Percentiles rank a stretch among this genome's conserved stretches.
phyloP scores from a whole-genome alignment of 2,113 vertebrate genomes.

The Grammomys dolichurus region DNA sequence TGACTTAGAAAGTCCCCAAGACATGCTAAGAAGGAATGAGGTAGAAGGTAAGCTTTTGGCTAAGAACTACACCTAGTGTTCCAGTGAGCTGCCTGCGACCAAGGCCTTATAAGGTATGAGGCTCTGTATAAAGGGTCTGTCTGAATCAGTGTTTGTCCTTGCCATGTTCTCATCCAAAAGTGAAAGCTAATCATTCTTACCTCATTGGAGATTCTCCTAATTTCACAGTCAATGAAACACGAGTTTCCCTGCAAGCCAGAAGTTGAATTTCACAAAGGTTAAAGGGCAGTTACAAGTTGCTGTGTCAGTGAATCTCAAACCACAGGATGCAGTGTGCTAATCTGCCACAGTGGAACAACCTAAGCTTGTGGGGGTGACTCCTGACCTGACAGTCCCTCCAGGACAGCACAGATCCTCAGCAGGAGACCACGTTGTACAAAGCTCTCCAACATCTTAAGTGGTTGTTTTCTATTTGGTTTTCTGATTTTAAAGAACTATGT shows the following conservation, averaged over 20 bases:
- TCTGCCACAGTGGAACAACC: constrained; percentile 39
- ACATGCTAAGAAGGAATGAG: not conserved
- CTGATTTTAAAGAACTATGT: not conserved
- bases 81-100: not conserved
- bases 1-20: constrained; percentile 51
- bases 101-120: constrained; percentile 12
- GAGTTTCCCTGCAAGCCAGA: constrained; percentile 62
- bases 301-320: constrained; percentile 70
- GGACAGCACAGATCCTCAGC: not conserved
- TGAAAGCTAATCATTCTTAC: constrained; percentile 80
- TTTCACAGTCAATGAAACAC: constrained; percentile 83
- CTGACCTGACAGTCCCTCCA: not conserved
- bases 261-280: constrained; percentile 75
- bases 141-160: constrained; percentile 69
- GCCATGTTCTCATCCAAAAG: constrained; percentile 74
- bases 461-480: not conserved
- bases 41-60: not conserved
- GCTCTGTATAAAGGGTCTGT: constrained; percentile 15
- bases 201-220: constrained; percentile 77
- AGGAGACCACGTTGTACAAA: rapidly evolving
- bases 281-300: constrained; percentile 73
- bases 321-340: constrained; percentile 42
- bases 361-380: not conserved
- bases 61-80: not conserved
- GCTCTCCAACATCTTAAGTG: not conserved